Conservation (phyloP, 2,888 invertebrate species). For the Drosophila diplacantha region DNA sequence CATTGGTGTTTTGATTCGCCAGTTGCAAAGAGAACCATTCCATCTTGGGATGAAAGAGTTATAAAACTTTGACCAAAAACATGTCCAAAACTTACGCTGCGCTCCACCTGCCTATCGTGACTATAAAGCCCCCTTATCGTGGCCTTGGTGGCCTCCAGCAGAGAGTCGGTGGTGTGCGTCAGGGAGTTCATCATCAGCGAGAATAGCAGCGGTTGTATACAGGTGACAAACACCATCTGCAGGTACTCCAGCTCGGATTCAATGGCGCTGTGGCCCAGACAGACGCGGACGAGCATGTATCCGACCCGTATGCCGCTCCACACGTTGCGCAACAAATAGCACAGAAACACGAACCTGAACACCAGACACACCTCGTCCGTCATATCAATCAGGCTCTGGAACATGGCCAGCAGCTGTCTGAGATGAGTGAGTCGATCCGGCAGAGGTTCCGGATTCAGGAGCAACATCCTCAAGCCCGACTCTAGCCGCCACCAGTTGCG, state of each 20-base stretch:
- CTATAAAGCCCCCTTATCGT: constrained; percentile 9
- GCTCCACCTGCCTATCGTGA: background rate
- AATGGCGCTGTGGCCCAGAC: constrained; percentile 15
- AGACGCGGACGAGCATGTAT: constrained; percentile 21
- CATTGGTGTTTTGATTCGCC: constrained; percentile 13
- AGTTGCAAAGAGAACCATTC: constrained; percentile 42
- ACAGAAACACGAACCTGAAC: constrained; percentile 19
- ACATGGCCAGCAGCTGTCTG: constrained; percentile 1
- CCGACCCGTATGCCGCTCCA: constrained; percentile 28
- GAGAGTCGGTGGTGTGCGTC: constrained; percentile 2
- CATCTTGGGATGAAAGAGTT: constrained; percentile 6
- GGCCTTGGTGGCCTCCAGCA: constrained; percentile 26
- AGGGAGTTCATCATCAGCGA: constrained; percentile 11
- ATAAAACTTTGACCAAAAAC: background rate
- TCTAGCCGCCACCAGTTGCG: constrained; percentile 22
- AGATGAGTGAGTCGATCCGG: background rate
- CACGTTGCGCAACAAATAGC: constrained; percentile 20
- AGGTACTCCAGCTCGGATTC: constrained; percentile 19
- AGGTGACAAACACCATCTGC: constrained; percentile 17
- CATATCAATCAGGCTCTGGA: constrained; percentile 12
- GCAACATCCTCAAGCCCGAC: background rate
- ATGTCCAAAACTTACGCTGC: constrained; percentile 11
- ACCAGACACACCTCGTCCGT: constrained; percentile 19
- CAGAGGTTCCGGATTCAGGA: background rate
- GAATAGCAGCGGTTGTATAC: constrained; percentile 19